These are phyloP conservation scores for Percopsis transmontana DNA, from an alignment of 2,113 vertebrate genomes.

Conservation along the genomic window DNA sequence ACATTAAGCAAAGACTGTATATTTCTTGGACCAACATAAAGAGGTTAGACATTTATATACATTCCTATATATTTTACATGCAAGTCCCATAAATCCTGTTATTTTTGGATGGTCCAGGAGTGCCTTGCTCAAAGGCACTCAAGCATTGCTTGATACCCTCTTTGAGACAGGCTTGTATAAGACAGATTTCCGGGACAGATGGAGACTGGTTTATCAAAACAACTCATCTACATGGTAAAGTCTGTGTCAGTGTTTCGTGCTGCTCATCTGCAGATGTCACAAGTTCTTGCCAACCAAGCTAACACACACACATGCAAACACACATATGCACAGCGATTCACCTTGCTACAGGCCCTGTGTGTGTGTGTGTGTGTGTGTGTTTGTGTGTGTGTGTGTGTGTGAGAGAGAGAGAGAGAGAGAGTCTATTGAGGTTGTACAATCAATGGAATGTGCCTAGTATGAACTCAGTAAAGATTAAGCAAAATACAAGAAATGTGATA, in stretches of 20 bases:
- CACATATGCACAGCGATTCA: not conserved
- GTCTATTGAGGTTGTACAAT: constrained; percentile 66
- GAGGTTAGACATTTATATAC: no score
- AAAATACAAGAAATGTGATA: not conserved
- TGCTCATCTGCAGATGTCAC: constrained; percentile 61
- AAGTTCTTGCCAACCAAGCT: constrained; percentile 41
- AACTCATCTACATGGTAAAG: no score
- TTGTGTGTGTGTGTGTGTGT: not conserved
- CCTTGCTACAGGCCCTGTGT: no score
- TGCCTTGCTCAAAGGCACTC: no score
- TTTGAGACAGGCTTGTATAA: no score
- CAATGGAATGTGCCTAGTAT: constrained; percentile 55
- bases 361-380: constrained; percentile 3
- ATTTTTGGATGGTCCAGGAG: no score
- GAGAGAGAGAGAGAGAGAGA: not conserved
- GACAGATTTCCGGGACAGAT: not conserved
- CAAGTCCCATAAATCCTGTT: no score
- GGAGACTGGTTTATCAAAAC: not conserved
- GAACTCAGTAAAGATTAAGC: constrained; percentile 19
- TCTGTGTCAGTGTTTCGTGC: constrained; percentile 43
- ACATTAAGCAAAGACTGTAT: no score
- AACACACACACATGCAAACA: constrained; percentile 5
- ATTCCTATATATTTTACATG: no score
- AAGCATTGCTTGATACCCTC: no score
- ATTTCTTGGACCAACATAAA: no score